Evolutionary conservation across 2,888 invertebrate species (phyloP), one percentile per base, ranked within the genome.

Genomic region (Heliothis peltigera): DNA sequence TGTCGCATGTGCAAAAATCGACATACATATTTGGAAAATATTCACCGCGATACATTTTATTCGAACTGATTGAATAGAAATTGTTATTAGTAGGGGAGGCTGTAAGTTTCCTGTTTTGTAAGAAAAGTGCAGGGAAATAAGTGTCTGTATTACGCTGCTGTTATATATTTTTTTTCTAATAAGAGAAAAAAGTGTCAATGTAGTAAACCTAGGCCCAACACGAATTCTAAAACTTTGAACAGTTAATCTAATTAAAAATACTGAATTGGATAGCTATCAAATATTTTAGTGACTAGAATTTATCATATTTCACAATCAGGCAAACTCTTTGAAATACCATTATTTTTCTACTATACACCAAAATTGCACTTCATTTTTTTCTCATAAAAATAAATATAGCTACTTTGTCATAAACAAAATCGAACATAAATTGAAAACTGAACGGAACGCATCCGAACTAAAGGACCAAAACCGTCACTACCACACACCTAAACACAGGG

Each of bases 1-100:
- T 62, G 46, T 59, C 19, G 10, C 32, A 42, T 54, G 17, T 49
- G 51, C 15, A n/a, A 17, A 62, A 21, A 66, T 55, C 22, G 63
- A 68, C 63, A 57, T 60, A 68, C 63, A 57, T 60, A 61, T 63
- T 43, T 57, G 39, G 39, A 53, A 66, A 75, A 64, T 70, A 75
- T 77, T 73, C 55, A 71, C 58, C 43, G 64, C 18, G 56, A 52
- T 43, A 42, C 28, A 44, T 73, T 35, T 51, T 1, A 8, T 25
- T 10, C 39, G 53, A 15, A 19, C 22, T 59, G 46, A 64, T 69
- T 64, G 22, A 69, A 57, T 70, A 64, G 8, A 32, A 60, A 74
- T 57, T 54, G 56, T 60, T 69, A 22, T 49, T 46, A 17, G n/a
- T 7, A 58, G 17, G 32, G 15, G n/a, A 7, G n/a, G 15, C 35